Conservation (phyloP, 2,888 invertebrate genomes). For the Cerceris ruficornis region DNA sequence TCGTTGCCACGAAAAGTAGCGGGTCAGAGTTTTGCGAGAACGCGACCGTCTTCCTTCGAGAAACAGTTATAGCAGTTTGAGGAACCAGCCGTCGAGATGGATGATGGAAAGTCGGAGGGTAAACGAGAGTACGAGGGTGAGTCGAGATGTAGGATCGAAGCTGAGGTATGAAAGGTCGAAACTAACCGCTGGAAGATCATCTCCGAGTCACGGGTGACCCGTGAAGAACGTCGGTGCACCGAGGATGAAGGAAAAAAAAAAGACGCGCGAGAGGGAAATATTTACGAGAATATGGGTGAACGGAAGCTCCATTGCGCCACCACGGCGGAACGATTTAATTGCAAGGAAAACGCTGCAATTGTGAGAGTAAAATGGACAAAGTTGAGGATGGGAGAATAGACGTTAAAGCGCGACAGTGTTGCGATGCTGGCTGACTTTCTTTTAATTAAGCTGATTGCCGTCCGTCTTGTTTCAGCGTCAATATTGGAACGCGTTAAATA, state of each 20-base stretch:
- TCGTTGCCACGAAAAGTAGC: conserved; percentile 37
- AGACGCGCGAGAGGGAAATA: conserved; percentile 13
- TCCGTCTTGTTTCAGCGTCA: no score
- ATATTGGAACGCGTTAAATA: no score
- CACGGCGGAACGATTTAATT: background rate
- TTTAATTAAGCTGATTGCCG: no score
- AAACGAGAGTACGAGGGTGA: background rate
- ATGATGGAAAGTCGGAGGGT: conserved; percentile 23
- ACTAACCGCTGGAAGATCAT: background rate
- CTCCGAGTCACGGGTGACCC: background rate
- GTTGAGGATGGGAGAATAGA: no score
- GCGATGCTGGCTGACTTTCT: background rate
- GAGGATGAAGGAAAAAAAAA: conserved; percentile 4
- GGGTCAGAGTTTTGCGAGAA: conserved; percentile 34
- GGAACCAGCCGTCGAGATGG: conserved; percentile 35
- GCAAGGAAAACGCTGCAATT: background rate
- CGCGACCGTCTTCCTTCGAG: conserved; percentile 36
- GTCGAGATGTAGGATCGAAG: background rate
- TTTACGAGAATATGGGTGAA: conserved; percentile 26
- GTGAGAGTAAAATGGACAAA: background rate
- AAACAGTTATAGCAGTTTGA: conserved; percentile 40
- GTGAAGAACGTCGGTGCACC: conserved; percentile 3
- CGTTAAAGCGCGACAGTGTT: background rate
- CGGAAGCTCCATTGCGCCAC: conserved; percentile 10
- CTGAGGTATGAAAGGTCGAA: background rate